Evolutionary conservation across 2,888 invertebrate species (phyloP).

Genomic region (Drosophila birchii): DNA sequence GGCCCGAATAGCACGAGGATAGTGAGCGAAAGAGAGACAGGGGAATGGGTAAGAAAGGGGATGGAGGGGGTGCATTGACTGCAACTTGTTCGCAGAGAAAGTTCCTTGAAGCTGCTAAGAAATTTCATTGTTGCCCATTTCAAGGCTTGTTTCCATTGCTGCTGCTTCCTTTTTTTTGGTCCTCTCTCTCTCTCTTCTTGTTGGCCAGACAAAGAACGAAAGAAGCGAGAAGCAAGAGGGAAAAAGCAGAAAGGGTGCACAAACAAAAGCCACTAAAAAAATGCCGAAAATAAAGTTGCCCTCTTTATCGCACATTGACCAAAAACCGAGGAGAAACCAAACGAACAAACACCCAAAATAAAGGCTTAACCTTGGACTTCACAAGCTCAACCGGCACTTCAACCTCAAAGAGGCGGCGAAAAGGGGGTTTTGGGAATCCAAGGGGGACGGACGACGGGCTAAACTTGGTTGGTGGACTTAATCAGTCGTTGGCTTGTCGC

Average conservation of each 20-base stretch:
- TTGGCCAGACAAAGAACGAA: conserved; percentile 27
- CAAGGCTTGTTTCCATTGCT: conserved; percentile 43
- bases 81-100: conserved; percentile 59
- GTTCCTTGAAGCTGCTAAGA: conserved; percentile 57
- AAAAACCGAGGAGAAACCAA: conserved; percentile 12
- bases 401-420: conserved; percentile 15
- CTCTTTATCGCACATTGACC: conserved; percentile 48
- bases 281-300: conserved; percentile 55
- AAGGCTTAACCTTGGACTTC: conserved; percentile 72
- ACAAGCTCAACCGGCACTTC: conserved; percentile 37
- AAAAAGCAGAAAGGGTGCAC: conserved; percentile 20
- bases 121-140: conserved; percentile 61
- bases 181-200: conserved; percentile 13
- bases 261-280: conserved; percentile 38
- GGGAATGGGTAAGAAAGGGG: conserved; percentile 6
- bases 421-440: neutral
- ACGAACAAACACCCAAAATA: conserved; percentile 24
- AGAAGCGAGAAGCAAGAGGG: neutral
- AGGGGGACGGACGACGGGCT: neutral
- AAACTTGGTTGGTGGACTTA: conserved; percentile 34
- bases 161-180: conserved; percentile 6
- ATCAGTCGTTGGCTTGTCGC: conserved; percentile 59
- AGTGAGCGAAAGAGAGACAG: conserved; percentile 9
- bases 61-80: conserved; percentile 77
- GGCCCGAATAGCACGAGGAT: conserved; percentile 8